Conservation (phyloP, 2,888 invertebrate genomes). For the Chelonus formosanus region DNA sequence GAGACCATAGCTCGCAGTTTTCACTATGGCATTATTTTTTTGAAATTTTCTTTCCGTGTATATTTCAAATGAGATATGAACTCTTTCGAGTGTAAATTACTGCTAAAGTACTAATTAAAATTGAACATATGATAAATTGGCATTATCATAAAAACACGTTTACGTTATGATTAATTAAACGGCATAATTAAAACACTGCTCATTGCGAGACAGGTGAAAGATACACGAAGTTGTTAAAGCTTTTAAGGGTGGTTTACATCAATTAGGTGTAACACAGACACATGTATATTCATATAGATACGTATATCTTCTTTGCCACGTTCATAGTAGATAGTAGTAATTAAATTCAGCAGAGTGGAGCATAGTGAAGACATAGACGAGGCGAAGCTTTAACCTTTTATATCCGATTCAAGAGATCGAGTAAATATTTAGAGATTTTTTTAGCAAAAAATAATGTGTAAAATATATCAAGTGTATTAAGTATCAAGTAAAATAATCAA, state of each 20-base stretch:
- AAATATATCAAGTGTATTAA: neutral
- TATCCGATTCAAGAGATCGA: slow-evolving; percentile 60
- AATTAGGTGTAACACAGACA: slow-evolving; percentile 64
- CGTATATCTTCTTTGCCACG: slow-evolving; percentile 39
- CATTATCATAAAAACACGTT: too few relatives aligned
- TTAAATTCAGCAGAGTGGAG: slow-evolving; percentile 61
- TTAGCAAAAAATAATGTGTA: neutral
- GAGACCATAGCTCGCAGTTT: too few relatives aligned
- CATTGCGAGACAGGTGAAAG: slow-evolving; percentile 44
- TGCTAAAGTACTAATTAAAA: too few relatives aligned
- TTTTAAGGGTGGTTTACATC: slow-evolving; percentile 62
- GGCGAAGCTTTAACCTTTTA: slow-evolving; percentile 61
- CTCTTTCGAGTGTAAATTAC: too few relatives aligned
- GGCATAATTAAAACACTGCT: neutral
- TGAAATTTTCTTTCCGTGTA: too few relatives aligned
- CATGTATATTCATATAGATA: slow-evolving; percentile 48
- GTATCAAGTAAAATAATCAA: too few relatives aligned
- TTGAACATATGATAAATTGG: too few relatives aligned
- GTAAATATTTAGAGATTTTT: neutral
- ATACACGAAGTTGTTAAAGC: slow-evolving; percentile 61
- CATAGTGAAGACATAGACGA: slow-evolving; percentile 64
- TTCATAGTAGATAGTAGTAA: slow-evolving; percentile 39
- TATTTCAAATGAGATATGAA: too few relatives aligned
- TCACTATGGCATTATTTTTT: too few relatives aligned
- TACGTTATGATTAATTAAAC: neutral